Base-by-base conservation (phyloP, 2,797 vertebrate species). In the Pempheris klunzingeri region DNA sequence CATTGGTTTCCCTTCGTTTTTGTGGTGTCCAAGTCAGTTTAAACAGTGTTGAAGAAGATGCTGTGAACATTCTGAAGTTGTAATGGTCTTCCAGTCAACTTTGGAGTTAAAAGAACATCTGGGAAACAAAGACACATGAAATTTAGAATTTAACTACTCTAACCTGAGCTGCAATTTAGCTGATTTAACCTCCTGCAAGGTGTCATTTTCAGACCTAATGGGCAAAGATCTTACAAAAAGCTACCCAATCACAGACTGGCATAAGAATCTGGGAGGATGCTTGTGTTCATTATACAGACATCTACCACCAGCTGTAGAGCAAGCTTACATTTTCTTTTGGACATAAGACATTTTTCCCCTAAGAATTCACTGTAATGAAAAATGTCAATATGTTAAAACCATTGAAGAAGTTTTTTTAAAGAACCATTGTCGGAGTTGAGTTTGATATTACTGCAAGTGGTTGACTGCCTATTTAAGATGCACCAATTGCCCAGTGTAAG, bases 61-160 rank as follows among this genome's bases (percentile, higher is more conserved):
- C 96, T 96, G 96, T 97, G 96, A 95, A 96, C 94, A 95, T 96
- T 97, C 96, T 96, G 94, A 96, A 93, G 94, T 96, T 96, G 97
- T 98, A 95, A 97, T 96, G 95, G 94, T 97, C 97, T 98, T 98
- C 97, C 97, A 97, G 97, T 97, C 97, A 94, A 95, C 95, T 95
- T 94, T 91, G 95, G 96, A 96, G 95, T 96, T 96, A 95, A 92
- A 92, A 88, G 94, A 96, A 95, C 95, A 95, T 95, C 96, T 96
- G 89, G 66, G 90, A 88, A 89, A 83, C 26, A 92, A 78, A 90
- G 67, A 90, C 54, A 81, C 59, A 80, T 71, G 1, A 68, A 54
- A 74, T 82, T 89, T 69, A 82, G 71, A 73, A 78, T 78, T 34
- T 9, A 72, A 71, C 69, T 64, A 24, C 57, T 63, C 38, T 55